These are phyloP conservation scores for Atopsyche davidsoni DNA, from an alignment of 1,140 invertebrate species.

Conservation along the genomic window DNA sequence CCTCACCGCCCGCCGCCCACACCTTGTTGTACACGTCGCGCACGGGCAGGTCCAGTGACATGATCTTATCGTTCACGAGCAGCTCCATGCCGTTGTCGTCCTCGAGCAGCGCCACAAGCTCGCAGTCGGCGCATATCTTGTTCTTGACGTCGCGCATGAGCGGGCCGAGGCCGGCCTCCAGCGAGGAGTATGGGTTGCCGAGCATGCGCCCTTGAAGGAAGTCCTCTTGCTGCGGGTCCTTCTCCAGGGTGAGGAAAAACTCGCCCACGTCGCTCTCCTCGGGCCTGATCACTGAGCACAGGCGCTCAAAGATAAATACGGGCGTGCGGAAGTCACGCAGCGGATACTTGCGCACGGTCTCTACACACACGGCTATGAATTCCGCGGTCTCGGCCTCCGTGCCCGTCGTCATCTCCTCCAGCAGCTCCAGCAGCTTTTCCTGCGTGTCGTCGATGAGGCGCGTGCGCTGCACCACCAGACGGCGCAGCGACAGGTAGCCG, in stretches of 20 bases:
- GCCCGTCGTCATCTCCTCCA: constrained; percentile 94
- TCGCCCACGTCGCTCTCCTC: constrained; percentile 96
- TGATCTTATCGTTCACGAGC: constrained; percentile 98
- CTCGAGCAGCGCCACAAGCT: constrained; percentile 90
- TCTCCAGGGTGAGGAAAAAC: constrained; percentile 94
- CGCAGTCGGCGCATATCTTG: constrained; percentile 96
- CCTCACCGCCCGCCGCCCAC: constrained; percentile 80
- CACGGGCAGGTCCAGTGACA: constrained; percentile 91
- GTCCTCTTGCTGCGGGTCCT: constrained; percentile 98
- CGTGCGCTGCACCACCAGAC: constrained; percentile 90
- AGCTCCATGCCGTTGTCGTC: constrained; percentile 99
- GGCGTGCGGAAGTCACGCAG: constrained; percentile 90
- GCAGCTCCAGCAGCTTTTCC: constrained; percentile 86
- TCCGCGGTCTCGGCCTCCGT: constrained; percentile 94
- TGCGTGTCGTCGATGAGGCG: constrained; percentile 95
- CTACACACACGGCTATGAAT: constrained; percentile 95
- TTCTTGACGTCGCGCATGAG: constrained; percentile 98
- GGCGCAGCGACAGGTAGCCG: constrained; percentile 85
- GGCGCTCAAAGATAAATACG: constrained; percentile 94
- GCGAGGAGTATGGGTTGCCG: constrained; percentile 94
- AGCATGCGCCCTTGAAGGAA: constrained; percentile 96
- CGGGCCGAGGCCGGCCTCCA: constrained; percentile 89
- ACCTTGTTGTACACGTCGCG: constrained; percentile 87
- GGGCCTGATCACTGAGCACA: constrained; percentile 96
- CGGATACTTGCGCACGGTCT: constrained; percentile 91